Conservation (phyloP, 2,797 vertebrate genomes). For the Myiotriccus ornatus region DNA sequence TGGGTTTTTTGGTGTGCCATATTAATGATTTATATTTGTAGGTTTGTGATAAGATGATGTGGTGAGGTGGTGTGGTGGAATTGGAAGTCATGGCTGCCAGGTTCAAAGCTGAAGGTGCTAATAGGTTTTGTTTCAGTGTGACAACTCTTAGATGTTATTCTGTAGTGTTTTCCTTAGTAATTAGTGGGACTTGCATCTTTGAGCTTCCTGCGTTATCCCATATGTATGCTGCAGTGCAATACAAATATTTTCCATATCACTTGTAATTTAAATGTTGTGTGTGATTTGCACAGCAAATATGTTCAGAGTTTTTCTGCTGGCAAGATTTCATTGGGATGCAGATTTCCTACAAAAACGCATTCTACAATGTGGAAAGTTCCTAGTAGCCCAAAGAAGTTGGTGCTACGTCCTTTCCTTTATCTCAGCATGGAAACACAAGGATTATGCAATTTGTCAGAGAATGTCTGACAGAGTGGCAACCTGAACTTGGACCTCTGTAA, state of each 20-base stretch:
- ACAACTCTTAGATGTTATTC: not conserved
- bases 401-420: not conserved
- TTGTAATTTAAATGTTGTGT: not conserved
- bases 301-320: not conserved
- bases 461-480: not conserved
- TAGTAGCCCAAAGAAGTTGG: not conserved
- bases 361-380: not conserved
- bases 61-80: not conserved
- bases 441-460: not conserved
- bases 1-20: not conserved
- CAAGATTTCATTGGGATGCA: not conserved
- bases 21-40: not conserved
- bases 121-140: not conserved
- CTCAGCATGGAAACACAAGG: not conserved
- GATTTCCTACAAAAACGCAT: not conserved
- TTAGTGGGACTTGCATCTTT: not conserved
- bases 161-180: not conserved
- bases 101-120: not conserved
- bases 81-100: not conserved
- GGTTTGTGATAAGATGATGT: not conserved
- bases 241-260: not conserved
- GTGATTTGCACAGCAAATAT: not conserved
- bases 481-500: slow-evolving; percentile 37
- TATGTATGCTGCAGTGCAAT: not conserved
- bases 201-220: not conserved